phyloP scores from a whole-genome alignment of 37 sponge, comb jelly and placozoan genomes.

The Cliona cf. orientalis region DNA sequence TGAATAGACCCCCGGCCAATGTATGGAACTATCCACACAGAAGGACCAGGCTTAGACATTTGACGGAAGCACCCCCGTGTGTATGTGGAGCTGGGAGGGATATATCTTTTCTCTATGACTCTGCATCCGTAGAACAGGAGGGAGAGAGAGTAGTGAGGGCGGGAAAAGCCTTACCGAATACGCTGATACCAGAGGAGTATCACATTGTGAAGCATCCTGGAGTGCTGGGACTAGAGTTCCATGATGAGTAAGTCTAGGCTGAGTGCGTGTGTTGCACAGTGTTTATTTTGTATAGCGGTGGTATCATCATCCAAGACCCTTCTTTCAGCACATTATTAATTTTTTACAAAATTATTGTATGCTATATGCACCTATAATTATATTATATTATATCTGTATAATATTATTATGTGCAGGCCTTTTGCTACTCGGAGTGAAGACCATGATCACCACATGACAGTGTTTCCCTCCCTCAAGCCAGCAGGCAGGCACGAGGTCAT shows the following conservation, averaged over 20 bases:
- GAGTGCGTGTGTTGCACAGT: too few species aligned
- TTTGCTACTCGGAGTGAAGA: constrained; percentile 69
- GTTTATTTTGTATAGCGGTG: neutral
- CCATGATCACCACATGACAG: constrained; percentile 84
- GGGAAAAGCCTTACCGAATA: constrained; percentile 27
- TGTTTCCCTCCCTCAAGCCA: constrained; percentile 92
- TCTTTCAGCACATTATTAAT: too few species aligned
- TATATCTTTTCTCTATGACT: constrained; percentile 90
- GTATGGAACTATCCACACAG: constrained; percentile 83
- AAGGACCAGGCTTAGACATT: constrained; percentile 78
- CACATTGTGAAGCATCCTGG: constrained; percentile 90
- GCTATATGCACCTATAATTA: neutral
- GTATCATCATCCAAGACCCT: neutral
- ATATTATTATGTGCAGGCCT: constrained; percentile 30
- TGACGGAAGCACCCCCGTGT: constrained; percentile 87
- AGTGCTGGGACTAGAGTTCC: constrained; percentile 86
- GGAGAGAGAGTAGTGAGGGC: neutral
- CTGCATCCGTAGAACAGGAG: neutral
- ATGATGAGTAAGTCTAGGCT: constrained; percentile 88
- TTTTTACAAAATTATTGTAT: neutral
- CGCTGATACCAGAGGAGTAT: constrained; percentile 95
- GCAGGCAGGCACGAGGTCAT: constrained; percentile 85
- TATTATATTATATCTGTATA: too few species aligned
- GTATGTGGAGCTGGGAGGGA: constrained; percentile 97
- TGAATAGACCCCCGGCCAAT: constrained; percentile 73